Percentiles rank a stretch among this genome's conserved stretches.
phyloP scores from a whole-genome alignment of 1,140 invertebrate species.

The Watersipora subatra region DNA sequence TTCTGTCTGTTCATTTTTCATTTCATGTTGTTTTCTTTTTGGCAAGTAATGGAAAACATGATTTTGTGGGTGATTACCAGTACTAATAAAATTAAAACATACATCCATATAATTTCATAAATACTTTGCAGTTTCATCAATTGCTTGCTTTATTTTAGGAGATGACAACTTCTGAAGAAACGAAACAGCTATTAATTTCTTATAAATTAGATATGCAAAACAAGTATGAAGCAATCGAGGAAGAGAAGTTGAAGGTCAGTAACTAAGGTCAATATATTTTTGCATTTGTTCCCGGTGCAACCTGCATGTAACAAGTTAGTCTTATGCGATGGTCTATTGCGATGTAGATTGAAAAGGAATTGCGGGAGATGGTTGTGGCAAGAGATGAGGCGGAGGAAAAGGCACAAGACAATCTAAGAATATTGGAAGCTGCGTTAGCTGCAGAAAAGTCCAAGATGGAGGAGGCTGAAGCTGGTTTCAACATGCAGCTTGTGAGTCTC shows the following conservation, averaged over 20 bases:
- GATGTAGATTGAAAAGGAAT: neutral
- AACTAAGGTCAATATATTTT: no score
- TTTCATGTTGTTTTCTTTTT: no score
- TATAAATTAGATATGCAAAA: neutral
- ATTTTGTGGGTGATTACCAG: no score
- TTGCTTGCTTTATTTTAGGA: neutral
- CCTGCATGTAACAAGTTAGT: no score
- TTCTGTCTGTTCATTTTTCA: no score
- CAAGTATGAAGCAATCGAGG: neutral
- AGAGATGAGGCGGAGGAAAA: neutral
- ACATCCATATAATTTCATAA: no score
- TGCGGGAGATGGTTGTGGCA: neutral
- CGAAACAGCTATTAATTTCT: neutral
- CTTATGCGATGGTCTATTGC: no score
- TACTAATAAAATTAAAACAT: no score
- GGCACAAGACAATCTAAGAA: neutral
- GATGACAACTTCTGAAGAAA: neutral
- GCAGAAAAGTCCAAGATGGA: neutral
- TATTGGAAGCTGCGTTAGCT: neutral
- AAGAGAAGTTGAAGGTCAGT: neutral
- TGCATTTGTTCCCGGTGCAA: no score
- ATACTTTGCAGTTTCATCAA: no score
- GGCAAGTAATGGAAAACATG: no score
- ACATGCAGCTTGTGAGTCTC: conserved; percentile 4
- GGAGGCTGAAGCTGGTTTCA: neutral